Conservation (phyloP, 2,113 vertebrate genomes). For the Aegotheles bennettii region DNA sequence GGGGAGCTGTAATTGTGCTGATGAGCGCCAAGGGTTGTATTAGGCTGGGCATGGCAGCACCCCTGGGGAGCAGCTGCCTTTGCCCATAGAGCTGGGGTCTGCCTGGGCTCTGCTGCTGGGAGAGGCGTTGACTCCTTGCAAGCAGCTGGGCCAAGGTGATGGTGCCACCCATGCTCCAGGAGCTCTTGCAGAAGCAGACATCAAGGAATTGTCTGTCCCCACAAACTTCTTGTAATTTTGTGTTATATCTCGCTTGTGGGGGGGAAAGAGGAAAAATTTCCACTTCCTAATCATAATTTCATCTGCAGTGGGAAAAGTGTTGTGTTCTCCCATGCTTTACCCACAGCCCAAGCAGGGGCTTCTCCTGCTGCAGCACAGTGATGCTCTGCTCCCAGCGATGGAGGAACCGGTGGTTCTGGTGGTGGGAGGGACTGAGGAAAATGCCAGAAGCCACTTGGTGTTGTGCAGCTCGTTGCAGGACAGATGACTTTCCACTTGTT, state of each 20-base stretch:
- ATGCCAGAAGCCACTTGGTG: rapidly evolving
- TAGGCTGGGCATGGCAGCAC: rapidly evolving
- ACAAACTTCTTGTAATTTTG: rapidly evolving
- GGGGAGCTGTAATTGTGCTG: rapidly evolving
- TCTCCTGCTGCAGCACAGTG: rapidly evolving
- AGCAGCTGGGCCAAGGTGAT: rapidly evolving
- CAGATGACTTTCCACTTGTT: not conserved
- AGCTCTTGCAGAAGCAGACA: not conserved
- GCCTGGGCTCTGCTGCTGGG: rapidly evolving
- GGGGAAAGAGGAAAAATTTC: not conserved
- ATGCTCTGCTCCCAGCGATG: not conserved
- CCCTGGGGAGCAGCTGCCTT: rapidly evolving
- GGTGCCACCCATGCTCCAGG: rapidly evolving
- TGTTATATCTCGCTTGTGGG: not conserved
- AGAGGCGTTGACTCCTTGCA: rapidly evolving
- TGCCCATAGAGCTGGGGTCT: rapidly evolving
- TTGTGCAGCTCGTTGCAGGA: rapidly evolving
- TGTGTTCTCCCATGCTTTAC: rapidly evolving
- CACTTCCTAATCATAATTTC: rapidly evolving
- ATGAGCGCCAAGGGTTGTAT: rapidly evolving
- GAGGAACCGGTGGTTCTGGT: not conserved
- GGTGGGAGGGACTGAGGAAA: too few relatives aligned
- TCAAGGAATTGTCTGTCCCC: rapidly evolving
- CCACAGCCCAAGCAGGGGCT: not conserved
- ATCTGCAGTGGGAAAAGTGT: rapidly evolving